Evolutionary conservation across 2,797 vertebrate species (phyloP).

Genomic region (Naso thynnoides): DNA sequence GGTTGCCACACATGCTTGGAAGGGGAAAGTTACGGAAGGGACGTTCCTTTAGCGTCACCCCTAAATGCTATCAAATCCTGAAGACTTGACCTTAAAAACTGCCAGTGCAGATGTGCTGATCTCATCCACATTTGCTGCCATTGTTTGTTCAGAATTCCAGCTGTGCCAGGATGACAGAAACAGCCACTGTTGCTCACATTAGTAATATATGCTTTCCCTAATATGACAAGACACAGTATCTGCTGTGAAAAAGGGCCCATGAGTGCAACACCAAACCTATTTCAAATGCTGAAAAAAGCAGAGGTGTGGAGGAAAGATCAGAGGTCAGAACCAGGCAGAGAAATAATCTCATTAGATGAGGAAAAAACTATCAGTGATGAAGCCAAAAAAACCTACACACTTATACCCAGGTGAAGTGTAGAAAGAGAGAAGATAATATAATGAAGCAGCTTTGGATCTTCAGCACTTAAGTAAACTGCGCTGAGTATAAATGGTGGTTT

Average conservation of each 20-base stretch:
- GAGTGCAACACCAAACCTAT: conserved; percentile 19
- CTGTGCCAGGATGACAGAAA: neutral
- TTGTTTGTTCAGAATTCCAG: neutral
- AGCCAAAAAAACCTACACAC: conserved; percentile 26
- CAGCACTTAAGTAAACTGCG: conserved; percentile 41
- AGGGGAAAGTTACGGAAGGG: too few relatives aligned
- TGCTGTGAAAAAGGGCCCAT: conserved; percentile 22
- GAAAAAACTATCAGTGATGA: conserved; percentile 12
- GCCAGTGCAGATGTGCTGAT: too few relatives aligned
- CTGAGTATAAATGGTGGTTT: conserved; percentile 35
- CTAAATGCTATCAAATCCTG: too few relatives aligned
- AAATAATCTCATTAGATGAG: conserved; percentile 53
- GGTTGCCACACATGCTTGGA: too few relatives aligned
- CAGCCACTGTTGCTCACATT: neutral
- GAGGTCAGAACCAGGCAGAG: conserved; percentile 33
- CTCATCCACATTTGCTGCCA: neutral
- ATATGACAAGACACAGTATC: conserved; percentile 5
- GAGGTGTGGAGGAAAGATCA: conserved; percentile 26
- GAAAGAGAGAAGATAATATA: conserved; percentile 28
- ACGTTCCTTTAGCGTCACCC: too few relatives aligned
- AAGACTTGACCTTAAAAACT: too few relatives aligned
- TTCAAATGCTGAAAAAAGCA: conserved; percentile 30
- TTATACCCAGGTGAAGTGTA: conserved; percentile 17
- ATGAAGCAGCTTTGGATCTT: conserved; percentile 38
- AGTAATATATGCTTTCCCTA: conserved; percentile 8